phyloP scores from a whole-genome alignment of 2,888 invertebrate genomes.

The Scaptodrosophila latifasciaeformis region DNA sequence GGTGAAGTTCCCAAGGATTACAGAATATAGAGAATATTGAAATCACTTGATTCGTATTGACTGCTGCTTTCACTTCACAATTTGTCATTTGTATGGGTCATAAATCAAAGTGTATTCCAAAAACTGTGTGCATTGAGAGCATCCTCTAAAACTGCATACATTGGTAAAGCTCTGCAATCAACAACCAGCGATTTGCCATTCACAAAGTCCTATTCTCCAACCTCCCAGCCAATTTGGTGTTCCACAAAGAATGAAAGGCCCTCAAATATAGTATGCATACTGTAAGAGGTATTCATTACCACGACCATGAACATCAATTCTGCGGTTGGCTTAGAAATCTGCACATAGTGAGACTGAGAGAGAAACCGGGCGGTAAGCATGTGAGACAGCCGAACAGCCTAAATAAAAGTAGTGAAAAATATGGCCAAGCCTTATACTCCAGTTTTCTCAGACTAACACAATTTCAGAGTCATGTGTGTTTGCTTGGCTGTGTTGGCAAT shows the following conservation, averaged over 20 bases:
- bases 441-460: neutral
- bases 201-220: too few species aligned
- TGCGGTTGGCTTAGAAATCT: slow-evolving; percentile 35
- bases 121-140: too few species aligned
- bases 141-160: too few species aligned
- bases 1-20: too few species aligned
- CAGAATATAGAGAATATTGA: too few species aligned
- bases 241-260: too few species aligned
- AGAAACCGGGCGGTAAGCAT: slow-evolving; percentile 42
- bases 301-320: slow-evolving; percentile 52
- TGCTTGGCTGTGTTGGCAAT: slow-evolving; percentile 32
- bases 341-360: slow-evolving; percentile 10
- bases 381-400: slow-evolving; percentile 51
- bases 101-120: too few species aligned
- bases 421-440: slow-evolving; percentile 3
- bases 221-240: neutral
- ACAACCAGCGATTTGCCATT: too few species aligned
- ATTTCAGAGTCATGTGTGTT: neutral
- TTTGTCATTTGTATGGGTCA: too few species aligned
- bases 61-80: too few species aligned
- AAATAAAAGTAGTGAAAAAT: slow-evolving; percentile 52
- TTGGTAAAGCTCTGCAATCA: too few species aligned
- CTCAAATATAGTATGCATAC: slow-evolving; percentile 31
- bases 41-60: too few species aligned
- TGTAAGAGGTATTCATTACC: slow-evolving; percentile 54